Base-by-base conservation (phyloP, 2,113 vertebrate genomes). In the Acanthisitta chloris region DNA sequence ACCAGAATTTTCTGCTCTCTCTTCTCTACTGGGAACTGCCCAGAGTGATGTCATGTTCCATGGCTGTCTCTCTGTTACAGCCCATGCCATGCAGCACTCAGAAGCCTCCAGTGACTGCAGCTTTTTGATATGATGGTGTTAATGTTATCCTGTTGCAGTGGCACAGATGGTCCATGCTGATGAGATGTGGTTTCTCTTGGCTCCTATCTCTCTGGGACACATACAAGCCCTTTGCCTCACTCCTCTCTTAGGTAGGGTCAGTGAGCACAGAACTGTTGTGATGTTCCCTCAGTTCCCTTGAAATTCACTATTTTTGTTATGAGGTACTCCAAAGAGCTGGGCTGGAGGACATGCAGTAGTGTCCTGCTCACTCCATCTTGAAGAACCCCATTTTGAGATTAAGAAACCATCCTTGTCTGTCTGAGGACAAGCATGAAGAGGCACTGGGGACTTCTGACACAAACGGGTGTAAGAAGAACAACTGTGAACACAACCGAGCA, bases 81-180 rank as follows among this genome's bases (percentile, higher is more conserved):
- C 59, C 62, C 49, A 2, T 6, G 49, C 64, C 2, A 6, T 5
- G 73, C 20, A 18, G 57, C 9, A 5, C 58, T 45, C 0, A 1
- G 55, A 48, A 28, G 55, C 55, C 65, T 33, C 15, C 65, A 14
- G 77, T 2, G 3, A 10, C 81, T 92, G 93, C 10, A 69, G 84
- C 21, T 64, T 34, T 78, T 20, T 31, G 95, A 93, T 89, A 95
- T 0, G 57, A 18, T 0, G 10, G 13, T 26, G 57, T 13, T 74
- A 84, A 31, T 46, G 54, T 69, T 86, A 43, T 49, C 76, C 59
- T 29, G 54, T 71, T 62, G 25, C 2, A 40, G 70, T 92, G 51
- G 57, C 28, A 21, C 92, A 66, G 71, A 43, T 40, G 79, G 31
- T n/a, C 57, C 1, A 3, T 0, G 5, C 31, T 54, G 84, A 85